phyloP scores from a whole-genome alignment of 2,113 vertebrate genomes.

The Nycticryphes semicollaris region DNA sequence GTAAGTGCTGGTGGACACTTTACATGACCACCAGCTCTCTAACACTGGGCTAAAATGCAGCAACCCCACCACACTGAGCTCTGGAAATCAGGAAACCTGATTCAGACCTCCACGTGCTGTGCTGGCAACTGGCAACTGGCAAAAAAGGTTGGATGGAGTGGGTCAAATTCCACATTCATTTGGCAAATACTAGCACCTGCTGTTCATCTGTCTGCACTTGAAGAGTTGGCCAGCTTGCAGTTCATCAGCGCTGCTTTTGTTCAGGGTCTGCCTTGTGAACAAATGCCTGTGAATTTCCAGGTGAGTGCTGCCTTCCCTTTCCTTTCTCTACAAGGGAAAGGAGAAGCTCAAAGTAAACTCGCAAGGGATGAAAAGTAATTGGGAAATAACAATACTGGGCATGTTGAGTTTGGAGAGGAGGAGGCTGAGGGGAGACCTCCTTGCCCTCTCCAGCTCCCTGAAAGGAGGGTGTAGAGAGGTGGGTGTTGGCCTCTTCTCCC shows the following conservation, averaged over 20 bases:
- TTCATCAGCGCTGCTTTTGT: background rate
- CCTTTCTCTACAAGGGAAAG: background rate
- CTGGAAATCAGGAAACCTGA: background rate
- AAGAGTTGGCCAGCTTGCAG: background rate
- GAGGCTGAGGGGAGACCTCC: no score
- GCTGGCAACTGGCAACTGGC: background rate
- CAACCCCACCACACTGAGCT: background rate
- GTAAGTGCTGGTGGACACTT: background rate
- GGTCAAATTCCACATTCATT: background rate
- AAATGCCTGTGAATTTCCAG: background rate
- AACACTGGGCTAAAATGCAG: background rate
- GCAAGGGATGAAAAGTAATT: background rate
- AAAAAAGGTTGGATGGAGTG: background rate
- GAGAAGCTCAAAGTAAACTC: background rate
- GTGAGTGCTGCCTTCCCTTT: background rate
- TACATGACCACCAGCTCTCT: background rate
- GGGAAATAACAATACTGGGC: background rate
- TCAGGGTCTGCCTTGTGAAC: background rate
- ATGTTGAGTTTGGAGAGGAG: no score
- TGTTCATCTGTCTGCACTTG: background rate
- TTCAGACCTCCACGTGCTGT: background rate
- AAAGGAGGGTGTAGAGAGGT: no score
- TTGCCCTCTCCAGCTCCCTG: no score
- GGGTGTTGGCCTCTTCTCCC: no score
- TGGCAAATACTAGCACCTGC: background rate